A percentile compares a stretch with the other conserved stretches of the same genome.
Conservation (phyloP, 2,888 invertebrate species). For the Diachrysia chrysitis region DNA sequence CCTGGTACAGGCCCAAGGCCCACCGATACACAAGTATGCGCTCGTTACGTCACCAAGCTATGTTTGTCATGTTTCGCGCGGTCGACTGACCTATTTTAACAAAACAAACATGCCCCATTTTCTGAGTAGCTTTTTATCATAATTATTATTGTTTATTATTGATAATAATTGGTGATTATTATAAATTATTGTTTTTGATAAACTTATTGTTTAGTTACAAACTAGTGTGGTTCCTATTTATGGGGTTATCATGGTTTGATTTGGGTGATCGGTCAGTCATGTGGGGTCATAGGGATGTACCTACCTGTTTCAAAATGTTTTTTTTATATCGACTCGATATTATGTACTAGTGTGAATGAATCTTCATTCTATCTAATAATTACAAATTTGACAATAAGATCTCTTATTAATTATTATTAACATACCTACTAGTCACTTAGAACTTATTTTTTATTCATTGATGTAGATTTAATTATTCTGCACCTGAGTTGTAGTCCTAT, state of each 20-base stretch:
- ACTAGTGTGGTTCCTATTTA: conserved; percentile 22
- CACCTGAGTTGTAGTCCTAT: no score
- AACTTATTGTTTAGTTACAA: conserved; percentile 44
- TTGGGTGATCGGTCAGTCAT: conserved; percentile 16
- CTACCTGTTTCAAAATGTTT: background rate
- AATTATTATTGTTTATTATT: conserved; percentile 42
- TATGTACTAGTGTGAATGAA: background rate
- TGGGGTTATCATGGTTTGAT: conserved; percentile 35
- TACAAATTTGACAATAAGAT: no score
- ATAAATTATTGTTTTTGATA: conserved; percentile 57
- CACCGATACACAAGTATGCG: conserved; percentile 29
- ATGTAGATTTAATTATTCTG: no score
- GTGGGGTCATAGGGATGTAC: background rate
- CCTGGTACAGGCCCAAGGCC: conserved; percentile 15
- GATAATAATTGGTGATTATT: conserved; percentile 29
- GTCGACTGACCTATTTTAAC: conserved; percentile 45
- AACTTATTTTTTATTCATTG: no score
- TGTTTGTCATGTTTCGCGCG: conserved; percentile 33
- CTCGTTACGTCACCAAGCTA: conserved; percentile 28
- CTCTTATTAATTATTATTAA: no score
- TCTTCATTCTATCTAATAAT: background rate
- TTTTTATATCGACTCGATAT: background rate
- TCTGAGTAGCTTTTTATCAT: conserved; percentile 46
- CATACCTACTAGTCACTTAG: no score
- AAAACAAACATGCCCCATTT: conserved; percentile 46